These are phyloP conservation scores for Physocephala rufipes DNA, from an alignment of 2,888 invertebrate species.

Conservation along the genomic window DNA sequence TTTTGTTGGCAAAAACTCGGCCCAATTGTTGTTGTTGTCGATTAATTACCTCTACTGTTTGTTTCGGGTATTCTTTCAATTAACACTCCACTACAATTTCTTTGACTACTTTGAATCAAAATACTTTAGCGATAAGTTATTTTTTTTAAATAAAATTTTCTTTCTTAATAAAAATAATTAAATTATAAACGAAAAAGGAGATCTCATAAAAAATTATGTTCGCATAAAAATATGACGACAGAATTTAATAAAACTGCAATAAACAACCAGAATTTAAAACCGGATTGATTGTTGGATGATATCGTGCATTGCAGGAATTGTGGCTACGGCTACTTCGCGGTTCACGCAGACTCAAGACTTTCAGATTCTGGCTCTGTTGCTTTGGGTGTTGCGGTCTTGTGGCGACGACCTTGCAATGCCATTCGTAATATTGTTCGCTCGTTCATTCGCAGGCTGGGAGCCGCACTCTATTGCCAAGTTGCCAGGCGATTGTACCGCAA, in stretches of 20 bases:
- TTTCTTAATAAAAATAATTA: too few relatives aligned
- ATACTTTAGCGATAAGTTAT: neutral
- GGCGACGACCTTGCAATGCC: slow-evolving; percentile 34
- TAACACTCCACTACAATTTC: neutral
- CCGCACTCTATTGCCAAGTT: neutral
- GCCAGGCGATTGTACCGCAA: neutral
- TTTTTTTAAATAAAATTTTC: too few relatives aligned
- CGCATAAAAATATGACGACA: neutral
- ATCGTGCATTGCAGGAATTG: too few relatives aligned
- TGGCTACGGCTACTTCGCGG: too few relatives aligned
- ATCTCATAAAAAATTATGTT: neutral
- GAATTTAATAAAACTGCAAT: neutral
- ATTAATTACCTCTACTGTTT: slow-evolving; percentile 1
- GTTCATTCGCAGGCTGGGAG: neutral
- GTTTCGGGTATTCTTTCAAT: slow-evolving; percentile 19
- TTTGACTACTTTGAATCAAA: too few relatives aligned
- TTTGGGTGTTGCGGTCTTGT: neutral
- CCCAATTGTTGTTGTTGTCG: slow-evolving; percentile 11
- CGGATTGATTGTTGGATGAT: too few relatives aligned
- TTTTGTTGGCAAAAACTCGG: slow-evolving; percentile 18
- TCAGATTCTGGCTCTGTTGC: neutral
- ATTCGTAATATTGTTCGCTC: neutral
- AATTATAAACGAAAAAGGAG: too few relatives aligned
- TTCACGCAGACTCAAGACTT: neutral
- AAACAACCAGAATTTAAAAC: neutral